Conservation (phyloP, 1,140 invertebrate genomes). For the Scaptomyza graminum region DNA sequence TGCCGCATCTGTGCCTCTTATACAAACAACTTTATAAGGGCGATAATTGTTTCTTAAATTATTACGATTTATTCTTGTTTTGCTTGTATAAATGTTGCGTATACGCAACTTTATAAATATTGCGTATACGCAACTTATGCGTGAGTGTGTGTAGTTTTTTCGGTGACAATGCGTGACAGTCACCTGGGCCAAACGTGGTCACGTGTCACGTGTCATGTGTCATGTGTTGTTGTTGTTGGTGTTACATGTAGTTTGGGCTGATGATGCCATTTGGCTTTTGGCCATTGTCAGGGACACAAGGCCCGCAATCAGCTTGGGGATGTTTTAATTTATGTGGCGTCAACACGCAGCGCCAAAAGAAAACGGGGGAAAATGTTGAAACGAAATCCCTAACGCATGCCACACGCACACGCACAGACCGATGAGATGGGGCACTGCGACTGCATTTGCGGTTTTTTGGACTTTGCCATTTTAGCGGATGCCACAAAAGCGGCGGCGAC, state of each 20-base stretch:
- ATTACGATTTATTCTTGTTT: too few relatives aligned
- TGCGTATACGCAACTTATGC: slow-evolving; percentile 44
- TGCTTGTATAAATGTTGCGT: too few relatives aligned
- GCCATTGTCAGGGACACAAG: slow-evolving; percentile 31
- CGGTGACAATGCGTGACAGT: slow-evolving; percentile 67
- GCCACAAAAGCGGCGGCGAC: slow-evolving; percentile 11
- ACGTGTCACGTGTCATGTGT: slow-evolving; percentile 61
- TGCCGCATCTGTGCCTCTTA: too few relatives aligned
- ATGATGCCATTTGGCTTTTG: slow-evolving; percentile 25
- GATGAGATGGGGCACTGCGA: background rate
- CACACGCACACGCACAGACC: background rate
- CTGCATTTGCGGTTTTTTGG: background rate
- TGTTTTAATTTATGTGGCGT: slow-evolving; percentile 66
- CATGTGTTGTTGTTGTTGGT: slow-evolving; percentile 1
- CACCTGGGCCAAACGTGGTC: slow-evolving; percentile 46
- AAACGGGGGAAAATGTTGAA: background rate
- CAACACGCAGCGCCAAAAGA: slow-evolving; percentile 44
- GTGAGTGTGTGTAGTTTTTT: background rate
- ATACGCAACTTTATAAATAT: slow-evolving; percentile 33
- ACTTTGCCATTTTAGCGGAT: slow-evolving; percentile 1
- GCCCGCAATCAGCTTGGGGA: slow-evolving; percentile 55
- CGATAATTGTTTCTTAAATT: background rate
- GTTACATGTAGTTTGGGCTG: slow-evolving; percentile 4
- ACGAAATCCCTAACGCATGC: background rate
- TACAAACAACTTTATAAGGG: slow-evolving; percentile 14